Percentiles rank a stretch among this genome's conserved stretches.
phyloP scores from a whole-genome alignment of 35 echinoderm and acorn worm genomes.

The Anneissia japonica region DNA sequence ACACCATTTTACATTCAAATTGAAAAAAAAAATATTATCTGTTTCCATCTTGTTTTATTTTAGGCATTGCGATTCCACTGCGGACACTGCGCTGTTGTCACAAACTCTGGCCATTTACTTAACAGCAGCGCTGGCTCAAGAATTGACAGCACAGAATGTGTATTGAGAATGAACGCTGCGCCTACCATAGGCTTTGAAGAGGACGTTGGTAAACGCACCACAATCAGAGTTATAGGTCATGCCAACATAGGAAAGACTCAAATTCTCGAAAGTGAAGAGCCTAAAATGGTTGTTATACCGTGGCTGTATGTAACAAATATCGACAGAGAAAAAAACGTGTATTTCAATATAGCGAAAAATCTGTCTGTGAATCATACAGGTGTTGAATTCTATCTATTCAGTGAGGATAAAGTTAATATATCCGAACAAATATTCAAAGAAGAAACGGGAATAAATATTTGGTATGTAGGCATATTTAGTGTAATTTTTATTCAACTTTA shows the following conservation, averaged over 20 bases:
- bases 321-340: background rate
- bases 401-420: constrained; percentile 6
- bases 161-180: constrained; percentile 44
- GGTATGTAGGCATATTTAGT: background rate
- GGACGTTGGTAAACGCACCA: constrained; percentile 43
- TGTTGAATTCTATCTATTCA: constrained; percentile 17
- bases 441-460: constrained; percentile 6
- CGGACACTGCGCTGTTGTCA: constrained; percentile 36
- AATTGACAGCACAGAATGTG: constrained; percentile 45
- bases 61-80: constrained; percentile 33
- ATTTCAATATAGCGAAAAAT: background rate
- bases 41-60: constrained; percentile 3
- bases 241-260: constrained; percentile 12
- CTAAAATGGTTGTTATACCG: constrained; percentile 30
- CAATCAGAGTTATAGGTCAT: constrained; percentile 32
- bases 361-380: background rate
- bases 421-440: constrained; percentile 9
- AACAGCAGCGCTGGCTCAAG: constrained; percentile 23
- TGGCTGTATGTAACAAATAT: background rate
- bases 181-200: constrained; percentile 29
- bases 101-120: constrained; percentile 40
- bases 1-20: too few species aligned
- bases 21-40: too few species aligned
- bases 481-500: too few species aligned
- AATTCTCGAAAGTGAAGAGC: background rate